phyloP scores from a whole-genome alignment of 2,797 vertebrate genomes.

The Acanthopagrus latus region DNA sequence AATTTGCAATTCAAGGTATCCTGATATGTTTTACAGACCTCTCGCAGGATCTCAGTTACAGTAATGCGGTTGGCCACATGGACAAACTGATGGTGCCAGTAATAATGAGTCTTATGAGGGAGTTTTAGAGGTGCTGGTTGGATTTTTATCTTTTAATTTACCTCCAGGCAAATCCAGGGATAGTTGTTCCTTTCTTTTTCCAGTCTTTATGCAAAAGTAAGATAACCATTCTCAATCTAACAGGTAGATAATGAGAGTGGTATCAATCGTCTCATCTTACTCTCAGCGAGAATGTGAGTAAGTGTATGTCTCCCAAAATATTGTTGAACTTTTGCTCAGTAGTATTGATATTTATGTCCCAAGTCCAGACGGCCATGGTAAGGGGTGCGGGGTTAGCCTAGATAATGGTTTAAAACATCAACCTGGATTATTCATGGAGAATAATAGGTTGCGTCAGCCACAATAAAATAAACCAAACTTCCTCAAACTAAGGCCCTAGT shows the following conservation, averaged over 20 bases:
- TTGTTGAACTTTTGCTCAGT: not conserved
- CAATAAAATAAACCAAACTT: not conserved
- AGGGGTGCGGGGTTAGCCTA: not conserved
- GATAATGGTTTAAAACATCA: not conserved
- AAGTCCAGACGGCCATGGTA: not conserved
- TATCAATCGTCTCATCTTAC: not conserved
- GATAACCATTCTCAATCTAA: not conserved
- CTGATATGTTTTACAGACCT: not conserved
- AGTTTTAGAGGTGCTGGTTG: not conserved
- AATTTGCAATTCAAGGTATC: not conserved
- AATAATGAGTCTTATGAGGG: not conserved
- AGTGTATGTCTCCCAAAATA: not conserved
- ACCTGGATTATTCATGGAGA: not conserved
- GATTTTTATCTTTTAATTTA: no score
- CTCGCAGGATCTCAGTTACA: not conserved
- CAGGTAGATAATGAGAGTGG: not conserved
- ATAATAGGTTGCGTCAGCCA: not conserved
- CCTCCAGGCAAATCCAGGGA: not conserved
- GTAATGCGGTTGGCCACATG: not conserved
- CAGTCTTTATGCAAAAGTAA: not conserved
- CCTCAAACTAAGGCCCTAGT: not conserved
- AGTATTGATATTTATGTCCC: not conserved
- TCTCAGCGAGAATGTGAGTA: not conserved
- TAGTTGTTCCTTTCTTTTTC: not conserved
- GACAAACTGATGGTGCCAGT: not conserved